A percentile compares a stretch with the other conserved stretches of the same genome.
Evolutionary conservation across 2,888 invertebrate species (phyloP).

Genomic region (Eristalis tenax): DNA sequence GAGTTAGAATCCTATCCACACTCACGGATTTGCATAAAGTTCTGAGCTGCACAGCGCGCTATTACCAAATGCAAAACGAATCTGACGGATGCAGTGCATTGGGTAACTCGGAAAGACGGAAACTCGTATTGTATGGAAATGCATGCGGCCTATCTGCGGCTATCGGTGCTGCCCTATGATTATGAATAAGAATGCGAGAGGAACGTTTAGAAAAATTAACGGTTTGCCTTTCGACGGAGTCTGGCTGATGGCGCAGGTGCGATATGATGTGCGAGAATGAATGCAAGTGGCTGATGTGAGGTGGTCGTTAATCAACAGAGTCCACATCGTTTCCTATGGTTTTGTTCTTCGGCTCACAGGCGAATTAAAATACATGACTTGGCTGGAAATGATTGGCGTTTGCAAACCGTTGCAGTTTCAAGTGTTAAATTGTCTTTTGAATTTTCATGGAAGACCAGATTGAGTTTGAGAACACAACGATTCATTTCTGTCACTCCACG

Average conservation of each 20-base stretch:
- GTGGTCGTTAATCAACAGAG: not conserved
- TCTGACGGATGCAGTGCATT: conserved; percentile 71
- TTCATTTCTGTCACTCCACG: too few species aligned
- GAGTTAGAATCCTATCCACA: conserved; percentile 53
- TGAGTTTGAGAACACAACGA: too few species aligned
- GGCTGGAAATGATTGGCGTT: not conserved
- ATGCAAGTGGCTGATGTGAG: not conserved
- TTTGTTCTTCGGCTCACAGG: not conserved
- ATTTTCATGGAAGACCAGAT: too few species aligned
- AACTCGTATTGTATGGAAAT: conserved; percentile 70
- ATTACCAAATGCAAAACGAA: conserved; percentile 63
- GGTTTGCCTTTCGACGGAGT: conserved; percentile 52
- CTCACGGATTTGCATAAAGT: conserved; percentile 60
- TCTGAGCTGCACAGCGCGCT: conserved; percentile 28
- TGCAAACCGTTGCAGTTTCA: not conserved
- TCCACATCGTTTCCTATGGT: not conserved
- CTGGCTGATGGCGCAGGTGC: conserved; percentile 31
- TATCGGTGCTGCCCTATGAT: conserved; percentile 39
- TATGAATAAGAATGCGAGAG: conserved; percentile 59
- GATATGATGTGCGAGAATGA: conserved; percentile 8
- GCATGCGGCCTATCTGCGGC: not conserved
- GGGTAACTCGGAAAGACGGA: conserved; percentile 70
- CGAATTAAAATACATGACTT: not conserved
- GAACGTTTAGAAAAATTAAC: conserved; percentile 65
- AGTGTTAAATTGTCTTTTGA: too few species aligned